Percentiles rank a stretch among this genome's conserved stretches.
Conservation (phyloP, 92 coral and sea anemone genomes). For the Epizoanthus stellaris region DNA sequence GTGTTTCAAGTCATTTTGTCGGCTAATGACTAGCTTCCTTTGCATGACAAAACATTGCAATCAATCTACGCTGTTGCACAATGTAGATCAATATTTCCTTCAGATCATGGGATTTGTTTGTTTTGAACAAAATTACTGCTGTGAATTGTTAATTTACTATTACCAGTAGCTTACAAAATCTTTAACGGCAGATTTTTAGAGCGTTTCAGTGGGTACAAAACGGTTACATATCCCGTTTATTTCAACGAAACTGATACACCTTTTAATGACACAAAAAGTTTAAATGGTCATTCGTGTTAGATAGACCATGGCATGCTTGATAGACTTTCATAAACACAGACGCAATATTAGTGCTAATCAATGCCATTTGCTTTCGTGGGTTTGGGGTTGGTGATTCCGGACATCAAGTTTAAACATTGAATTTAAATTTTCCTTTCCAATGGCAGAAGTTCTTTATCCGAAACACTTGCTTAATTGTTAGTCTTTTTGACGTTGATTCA, state of each 20-base stretch:
- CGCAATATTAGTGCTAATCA: too few species aligned
- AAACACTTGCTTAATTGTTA: not conserved
- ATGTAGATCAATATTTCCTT: constrained; percentile 28
- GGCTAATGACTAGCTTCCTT: constrained; percentile 29
- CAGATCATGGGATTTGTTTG: constrained; percentile 12
- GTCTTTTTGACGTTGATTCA: not conserved
- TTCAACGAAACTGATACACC: too few species aligned
- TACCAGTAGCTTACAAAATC: not conserved
- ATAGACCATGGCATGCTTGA: too few species aligned
- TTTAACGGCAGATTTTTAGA: not conserved
- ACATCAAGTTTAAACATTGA: too few species aligned
- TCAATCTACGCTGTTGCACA: constrained; percentile 1
- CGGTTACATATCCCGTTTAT: too few species aligned
- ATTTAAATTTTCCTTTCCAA: not conserved
- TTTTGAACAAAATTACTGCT: constrained; percentile 27
- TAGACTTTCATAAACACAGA: too few species aligned
- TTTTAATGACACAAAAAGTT: too few species aligned
- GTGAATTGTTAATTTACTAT: constrained; percentile 26
- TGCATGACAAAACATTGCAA: constrained; percentile 42
- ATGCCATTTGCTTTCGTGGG: too few species aligned
- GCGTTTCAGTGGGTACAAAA: too few species aligned
- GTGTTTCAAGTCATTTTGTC: constrained; percentile 3
- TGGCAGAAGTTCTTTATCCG: not conserved
- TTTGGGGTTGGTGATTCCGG: too few species aligned
- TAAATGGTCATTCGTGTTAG: too few species aligned